Percentiles rank a stretch among this genome's conserved stretches.
Evolutionary conservation across 2,888 invertebrate species (phyloP).

Genomic region (Tanytarsus gracilentus): DNA sequence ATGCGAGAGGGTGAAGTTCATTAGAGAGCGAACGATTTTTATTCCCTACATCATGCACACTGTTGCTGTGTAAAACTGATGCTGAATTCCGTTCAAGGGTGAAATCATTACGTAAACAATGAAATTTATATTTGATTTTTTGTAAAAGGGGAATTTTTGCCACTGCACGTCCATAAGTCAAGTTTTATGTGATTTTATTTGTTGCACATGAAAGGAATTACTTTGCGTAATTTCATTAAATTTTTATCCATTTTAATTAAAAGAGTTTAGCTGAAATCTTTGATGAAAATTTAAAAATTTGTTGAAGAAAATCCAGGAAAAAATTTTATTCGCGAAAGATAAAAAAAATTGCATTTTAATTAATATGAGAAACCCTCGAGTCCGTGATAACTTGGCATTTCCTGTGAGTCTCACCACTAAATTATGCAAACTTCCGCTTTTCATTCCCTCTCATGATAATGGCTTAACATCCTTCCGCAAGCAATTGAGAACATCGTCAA

Average conservation of each 20-base stretch:
- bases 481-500: neutral
- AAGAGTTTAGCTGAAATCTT: too few species aligned
- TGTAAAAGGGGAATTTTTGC: neutral
- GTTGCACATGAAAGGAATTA: neutral
- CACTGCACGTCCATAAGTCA: neutral
- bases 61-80: neutral
- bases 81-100: constrained; percentile 19
- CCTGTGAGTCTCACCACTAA: neutral
- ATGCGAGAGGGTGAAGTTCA: constrained; percentile 15
- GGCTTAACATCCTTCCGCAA: constrained; percentile 14
- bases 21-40: constrained; percentile 9
- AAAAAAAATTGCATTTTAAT: neutral
- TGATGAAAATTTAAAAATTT: too few species aligned
- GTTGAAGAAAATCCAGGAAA: too few species aligned
- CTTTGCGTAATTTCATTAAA: neutral
- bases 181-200: neutral
- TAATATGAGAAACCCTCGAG: neutral
- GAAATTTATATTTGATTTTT: constrained; percentile 6
- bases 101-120: constrained; percentile 24
- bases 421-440: constrained; percentile 15
- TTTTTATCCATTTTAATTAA: too few species aligned
- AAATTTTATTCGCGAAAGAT: neutral
- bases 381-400: neutral
- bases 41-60: too few species aligned
- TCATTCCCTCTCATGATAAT: neutral